Base-by-base conservation (phyloP, 2,113 vertebrate species). In the Sylvilagus bachmani region DNA sequence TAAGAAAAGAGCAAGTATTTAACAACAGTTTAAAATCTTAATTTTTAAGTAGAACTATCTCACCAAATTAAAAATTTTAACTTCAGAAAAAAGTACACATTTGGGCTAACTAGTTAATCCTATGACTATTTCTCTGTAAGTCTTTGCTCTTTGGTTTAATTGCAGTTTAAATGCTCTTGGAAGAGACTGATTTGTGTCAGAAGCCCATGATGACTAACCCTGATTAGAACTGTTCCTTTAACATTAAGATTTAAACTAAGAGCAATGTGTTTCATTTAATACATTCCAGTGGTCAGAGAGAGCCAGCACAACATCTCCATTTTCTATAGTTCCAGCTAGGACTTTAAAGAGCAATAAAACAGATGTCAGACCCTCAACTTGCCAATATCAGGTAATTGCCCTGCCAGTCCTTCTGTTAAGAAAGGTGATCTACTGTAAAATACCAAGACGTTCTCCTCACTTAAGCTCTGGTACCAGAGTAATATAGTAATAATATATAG, bases 61-160 rank as follows among this genome's bases (percentile, higher is more conserved):
- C 25, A 17, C 64, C 36, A 93, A 67, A 25, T n/a, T 81, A 9
- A n/a, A 93, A 89, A 70, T 73, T 93, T 95, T 90, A 86, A 93
- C 36, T 86, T 86, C 53, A 89, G 51, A 19, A 61, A 58, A 69
- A 75, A 82, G 7, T 49, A n/a, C 16, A 69, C 31, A 75, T 55
- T 82, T 93, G 92, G 86, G 13, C 44, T 95, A 70, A 53, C 58
- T 51, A 53, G 66, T 53, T 38, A 83, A 24, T 74, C 51, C 61
- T 71, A 8, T 69, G 74, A 58, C 44, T 93, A 51, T 78, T 94
- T 95, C 79, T 24, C 0, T 83, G 29, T 75, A 83, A 89, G 67
- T 53, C 73, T 96, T 97, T 83, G 84, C 61, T 86, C 93, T 24
- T 95, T 82, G 6, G 93, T 92, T 87, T 91, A 25, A 58, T 78